Evolutionary conservation across 2,797 vertebrate genomes (phyloP).

Genomic region (Spondyliosoma cantharus): DNA sequence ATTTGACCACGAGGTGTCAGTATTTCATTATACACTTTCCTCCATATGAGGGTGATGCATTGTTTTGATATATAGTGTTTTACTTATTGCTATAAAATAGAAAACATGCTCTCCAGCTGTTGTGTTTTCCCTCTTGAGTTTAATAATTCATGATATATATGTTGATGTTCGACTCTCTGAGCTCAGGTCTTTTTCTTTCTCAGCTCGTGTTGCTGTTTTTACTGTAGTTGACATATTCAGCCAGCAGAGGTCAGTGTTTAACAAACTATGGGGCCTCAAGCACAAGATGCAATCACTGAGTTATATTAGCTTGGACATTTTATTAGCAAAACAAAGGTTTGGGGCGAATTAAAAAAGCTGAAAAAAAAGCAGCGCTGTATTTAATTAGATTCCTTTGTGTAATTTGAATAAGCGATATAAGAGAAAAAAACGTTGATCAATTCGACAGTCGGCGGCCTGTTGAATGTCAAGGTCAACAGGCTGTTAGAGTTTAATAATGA

Average conservation of each 20-base stretch:
- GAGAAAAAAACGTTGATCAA: not conserved
- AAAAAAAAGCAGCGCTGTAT: not conserved
- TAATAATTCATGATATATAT: too few relatives aligned
- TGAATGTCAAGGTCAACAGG: constrained; percentile 1
- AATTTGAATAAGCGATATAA: not conserved
- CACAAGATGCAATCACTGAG: not conserved
- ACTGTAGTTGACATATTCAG: not conserved
- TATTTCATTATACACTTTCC: not conserved
- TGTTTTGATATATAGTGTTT: not conserved
- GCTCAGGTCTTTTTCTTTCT: not conserved
- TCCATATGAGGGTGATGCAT: not conserved
- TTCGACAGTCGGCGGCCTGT: not conserved
- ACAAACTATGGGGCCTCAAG: not conserved
- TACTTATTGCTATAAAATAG: not conserved
- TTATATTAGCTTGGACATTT: not conserved
- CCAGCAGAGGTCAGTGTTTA: constrained; percentile 57
- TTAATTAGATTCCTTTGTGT: not conserved
- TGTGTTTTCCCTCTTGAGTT: not conserved
- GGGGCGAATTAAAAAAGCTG: not conserved
- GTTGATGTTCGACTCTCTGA: not conserved
- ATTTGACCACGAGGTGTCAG: constrained; percentile 28
- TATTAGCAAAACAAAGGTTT: not conserved
- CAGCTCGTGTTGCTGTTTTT: not conserved
- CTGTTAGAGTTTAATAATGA: not conserved
- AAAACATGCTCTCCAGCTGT: not conserved